A percentile compares a stretch with the other conserved stretches of the same genome.
These are phyloP conservation scores for Proteles cristata DNA, from an alignment of 2,113 vertebrate genomes.

Conservation along the genomic window DNA sequence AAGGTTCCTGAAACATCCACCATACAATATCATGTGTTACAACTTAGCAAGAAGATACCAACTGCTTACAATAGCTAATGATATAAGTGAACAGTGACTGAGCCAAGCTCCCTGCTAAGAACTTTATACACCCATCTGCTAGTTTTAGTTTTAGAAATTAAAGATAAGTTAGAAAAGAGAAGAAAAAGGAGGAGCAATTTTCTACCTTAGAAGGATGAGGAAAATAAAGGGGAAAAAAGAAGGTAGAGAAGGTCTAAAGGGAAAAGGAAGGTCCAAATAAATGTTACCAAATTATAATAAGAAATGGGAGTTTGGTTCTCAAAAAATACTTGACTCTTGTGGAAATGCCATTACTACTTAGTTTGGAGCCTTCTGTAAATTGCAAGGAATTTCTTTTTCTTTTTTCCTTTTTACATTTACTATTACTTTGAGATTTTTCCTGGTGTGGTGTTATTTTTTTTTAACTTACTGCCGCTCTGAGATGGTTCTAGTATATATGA, in stretches of 20 bases:
- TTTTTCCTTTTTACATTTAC: neutral
- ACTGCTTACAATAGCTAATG: neutral
- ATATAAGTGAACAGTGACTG: neutral
- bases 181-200: neutral
- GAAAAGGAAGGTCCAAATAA: neutral
- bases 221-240: neutral
- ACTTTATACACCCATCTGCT: neutral
- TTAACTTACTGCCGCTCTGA: neutral
- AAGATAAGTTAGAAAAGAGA: neutral
- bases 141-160: neutral
- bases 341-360: neutral
- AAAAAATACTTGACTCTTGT: neutral
- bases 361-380: neutral
- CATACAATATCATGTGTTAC: neutral
- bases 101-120: neutral
- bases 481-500: neutral
- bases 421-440: constrained; percentile 33
- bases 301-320: neutral
- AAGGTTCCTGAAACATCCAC: neutral
- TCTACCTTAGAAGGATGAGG: neutral
- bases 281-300: neutral
- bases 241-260: neutral
- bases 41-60: neutral
- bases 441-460: neutral
- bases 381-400: neutral